Evolutionary conservation across 2,113 vertebrate species (phyloP).

Genomic region (Crotalus viridis): DNA sequence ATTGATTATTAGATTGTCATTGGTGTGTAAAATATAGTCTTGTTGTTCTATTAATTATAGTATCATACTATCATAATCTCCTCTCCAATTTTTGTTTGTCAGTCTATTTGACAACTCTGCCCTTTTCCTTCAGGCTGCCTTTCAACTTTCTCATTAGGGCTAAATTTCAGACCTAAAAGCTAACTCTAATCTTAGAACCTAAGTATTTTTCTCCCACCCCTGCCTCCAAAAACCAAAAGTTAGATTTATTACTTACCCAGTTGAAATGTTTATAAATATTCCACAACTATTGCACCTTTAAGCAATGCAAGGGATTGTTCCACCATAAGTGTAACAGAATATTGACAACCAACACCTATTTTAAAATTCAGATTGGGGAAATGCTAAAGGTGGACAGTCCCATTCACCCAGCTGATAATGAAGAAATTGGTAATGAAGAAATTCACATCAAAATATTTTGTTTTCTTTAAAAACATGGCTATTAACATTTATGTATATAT

Average conservation of each 20-base stretch:
- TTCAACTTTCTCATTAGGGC: not conserved
- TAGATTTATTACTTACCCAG: not conserved
- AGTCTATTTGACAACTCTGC: not conserved
- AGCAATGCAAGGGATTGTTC: not conserved
- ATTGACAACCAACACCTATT: not conserved
- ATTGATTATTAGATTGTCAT: not conserved
- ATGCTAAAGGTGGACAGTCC: not conserved
- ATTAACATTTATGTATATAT: not conserved
- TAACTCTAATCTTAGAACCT: not conserved
- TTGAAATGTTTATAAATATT: not conserved
- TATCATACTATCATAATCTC: not conserved
- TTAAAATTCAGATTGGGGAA: not conserved
- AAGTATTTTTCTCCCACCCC: not conserved
- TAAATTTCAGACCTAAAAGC: not conserved
- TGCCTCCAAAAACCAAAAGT: not conserved
- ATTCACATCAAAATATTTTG: too few species aligned
- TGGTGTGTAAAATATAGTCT: not conserved
- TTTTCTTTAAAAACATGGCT: not conserved
- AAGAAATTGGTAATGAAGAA: not conserved
- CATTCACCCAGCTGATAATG: not conserved
- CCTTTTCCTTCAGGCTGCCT: not conserved
- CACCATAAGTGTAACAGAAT: not conserved
- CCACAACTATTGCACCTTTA: not conserved
- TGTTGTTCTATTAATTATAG: not conserved
- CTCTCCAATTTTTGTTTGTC: not conserved